Base-by-base conservation (phyloP, 2,797 vertebrate species). In the Selene dorsalis region DNA sequence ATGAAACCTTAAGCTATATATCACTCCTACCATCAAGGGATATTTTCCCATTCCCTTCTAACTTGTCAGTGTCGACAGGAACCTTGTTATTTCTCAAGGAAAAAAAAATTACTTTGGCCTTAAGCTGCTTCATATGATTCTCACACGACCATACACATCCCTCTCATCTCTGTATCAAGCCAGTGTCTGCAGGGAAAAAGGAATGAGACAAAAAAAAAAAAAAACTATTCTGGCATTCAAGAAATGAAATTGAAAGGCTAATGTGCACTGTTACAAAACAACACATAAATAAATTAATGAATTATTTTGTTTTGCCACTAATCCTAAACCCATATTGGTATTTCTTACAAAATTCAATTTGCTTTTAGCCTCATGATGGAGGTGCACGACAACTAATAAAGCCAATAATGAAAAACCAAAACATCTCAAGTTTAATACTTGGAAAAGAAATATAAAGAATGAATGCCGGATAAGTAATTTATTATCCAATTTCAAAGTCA, bases 91-190 rank as follows among this genome's bases (percentile, higher is more conserved):
- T 84, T 74, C 59, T 77, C 39, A 8, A 4, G 18, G 14, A 22
- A 43, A 35, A 26, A 59, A 38, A 41, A 48, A 62, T 14, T 30
- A 18, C 72, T 70, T 18, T 74, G 81, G 93, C 92, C 88, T 87
- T 93, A 94, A 96, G 94, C 93, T 86, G 89, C 79, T 91, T 94
- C 96, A 96, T 95, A 94, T 96, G 96, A 96, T 93, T 87, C 90
- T 92, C 95, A 96, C 93, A 91, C 73, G 93, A 91, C 89, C 66
- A 50, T 66, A 71, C 81, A 63, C 67, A 69, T 84, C 77, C 30
- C 38, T 47, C 74, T 81, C 74, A 62, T 83, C 7, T 47, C 62
- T 58, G 72, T 56, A 73, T 65, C 35, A 69, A 59, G 55, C 69
- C 3, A 11, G 48, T 73, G 76, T 82, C 66, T 76, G 68, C 50